phyloP scores from a whole-genome alignment of 1,140 invertebrate genomes.

The Palaemon carinicauda region DNA sequence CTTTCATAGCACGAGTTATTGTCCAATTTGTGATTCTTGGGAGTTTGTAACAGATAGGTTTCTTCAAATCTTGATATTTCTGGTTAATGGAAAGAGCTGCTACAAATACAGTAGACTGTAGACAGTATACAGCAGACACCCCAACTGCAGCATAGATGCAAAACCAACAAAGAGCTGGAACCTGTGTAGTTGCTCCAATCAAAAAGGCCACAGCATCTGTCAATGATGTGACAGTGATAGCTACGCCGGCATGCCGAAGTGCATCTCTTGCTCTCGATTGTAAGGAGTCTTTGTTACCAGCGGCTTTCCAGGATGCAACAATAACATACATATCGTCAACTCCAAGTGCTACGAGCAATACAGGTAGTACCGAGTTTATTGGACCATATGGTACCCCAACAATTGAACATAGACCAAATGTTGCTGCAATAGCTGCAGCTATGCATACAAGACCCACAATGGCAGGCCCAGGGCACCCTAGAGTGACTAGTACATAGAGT shows the following conservation, averaged over 20 bases:
- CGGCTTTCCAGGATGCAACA: constrained; percentile 67
- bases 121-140: constrained; percentile 68
- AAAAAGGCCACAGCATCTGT: constrained; percentile 74
- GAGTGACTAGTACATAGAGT: constrained; percentile 68
- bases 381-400: constrained; percentile 81
- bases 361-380: constrained; percentile 81
- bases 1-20: background rate
- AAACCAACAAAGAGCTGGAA: constrained; percentile 68
- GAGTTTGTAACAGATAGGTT: too few species aligned
- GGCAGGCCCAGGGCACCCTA: constrained; percentile 66
- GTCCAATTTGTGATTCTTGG: background rate
- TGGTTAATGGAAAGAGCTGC: constrained; percentile 70
- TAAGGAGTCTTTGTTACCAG: constrained; percentile 61
- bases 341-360: constrained; percentile 81
- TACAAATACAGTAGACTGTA: constrained; percentile 70
- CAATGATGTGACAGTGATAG: constrained; percentile 74
- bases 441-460: constrained; percentile 75
- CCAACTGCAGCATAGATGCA: constrained; percentile 68
- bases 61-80: constrained; percentile 62
- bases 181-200: constrained; percentile 71
- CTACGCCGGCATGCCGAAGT: constrained; percentile 71
- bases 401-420: constrained; percentile 77
- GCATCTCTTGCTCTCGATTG: constrained; percentile 65
- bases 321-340: constrained; percentile 84
- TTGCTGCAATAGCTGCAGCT: constrained; percentile 76